Conservation (phyloP, 2,888 invertebrate genomes). For the Tridacna crocea region DNA sequence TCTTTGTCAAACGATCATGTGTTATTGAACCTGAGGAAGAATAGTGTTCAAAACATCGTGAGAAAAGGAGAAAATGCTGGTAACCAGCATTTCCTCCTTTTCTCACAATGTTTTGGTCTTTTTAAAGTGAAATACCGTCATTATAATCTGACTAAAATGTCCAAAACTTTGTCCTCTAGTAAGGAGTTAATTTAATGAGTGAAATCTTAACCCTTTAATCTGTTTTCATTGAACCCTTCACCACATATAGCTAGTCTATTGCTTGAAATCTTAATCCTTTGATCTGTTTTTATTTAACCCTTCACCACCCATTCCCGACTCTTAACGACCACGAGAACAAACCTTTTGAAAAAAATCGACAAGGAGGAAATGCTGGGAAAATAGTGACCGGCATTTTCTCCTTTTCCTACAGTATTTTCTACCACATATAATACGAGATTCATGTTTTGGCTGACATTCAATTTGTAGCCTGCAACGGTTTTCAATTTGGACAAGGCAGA, state of each 20-base stretch:
- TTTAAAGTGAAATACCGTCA: not conserved
- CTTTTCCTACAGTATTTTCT: not conserved
- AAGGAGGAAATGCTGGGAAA: too few species aligned
- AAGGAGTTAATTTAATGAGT: not conserved
- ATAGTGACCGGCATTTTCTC: not conserved
- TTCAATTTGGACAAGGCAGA: too few species aligned
- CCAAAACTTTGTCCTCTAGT: not conserved
- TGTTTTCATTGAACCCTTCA: not conserved
- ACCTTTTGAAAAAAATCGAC: too few species aligned
- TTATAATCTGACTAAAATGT: not conserved
- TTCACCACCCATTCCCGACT: too few species aligned
- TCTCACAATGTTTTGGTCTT: not conserved
- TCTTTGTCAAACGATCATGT: not conserved
- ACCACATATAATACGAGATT: too few species aligned
- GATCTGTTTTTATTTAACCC: too few species aligned
- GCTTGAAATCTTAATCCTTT: too few species aligned
- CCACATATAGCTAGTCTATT: too few species aligned
- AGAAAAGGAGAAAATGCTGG: not conserved
- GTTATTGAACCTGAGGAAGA: not conserved
- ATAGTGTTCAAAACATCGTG: not conserved
- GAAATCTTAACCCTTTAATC: not conserved
- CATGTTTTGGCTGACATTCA: too few species aligned
- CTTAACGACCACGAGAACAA: too few species aligned
- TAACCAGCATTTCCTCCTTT: not conserved
- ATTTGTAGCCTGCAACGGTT: too few species aligned